These are phyloP conservation scores for Micronycteris hirsuta DNA, from an alignment of 2,113 vertebrate species.

Conservation along the genomic window DNA sequence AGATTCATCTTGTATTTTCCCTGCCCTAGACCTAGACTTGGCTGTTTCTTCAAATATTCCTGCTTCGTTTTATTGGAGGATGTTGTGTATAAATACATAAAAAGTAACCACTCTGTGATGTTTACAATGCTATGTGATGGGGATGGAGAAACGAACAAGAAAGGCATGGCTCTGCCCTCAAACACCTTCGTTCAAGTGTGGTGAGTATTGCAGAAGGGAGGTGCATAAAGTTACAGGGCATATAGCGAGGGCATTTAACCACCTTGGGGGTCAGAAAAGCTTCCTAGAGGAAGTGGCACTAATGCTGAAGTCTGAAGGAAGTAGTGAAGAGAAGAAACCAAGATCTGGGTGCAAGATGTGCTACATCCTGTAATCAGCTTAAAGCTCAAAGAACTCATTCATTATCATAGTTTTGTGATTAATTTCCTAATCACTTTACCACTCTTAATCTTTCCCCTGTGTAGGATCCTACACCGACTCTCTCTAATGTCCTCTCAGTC, in stretches of 20 bases:
- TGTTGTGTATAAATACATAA: neutral
- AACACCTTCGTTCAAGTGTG: neutral
- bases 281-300: neutral
- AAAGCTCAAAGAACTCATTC: neutral
- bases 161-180: neutral
- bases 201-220: neutral
- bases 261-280: neutral
- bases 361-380: neutral
- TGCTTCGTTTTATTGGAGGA: neutral
- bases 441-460: neutral
- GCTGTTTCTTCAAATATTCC: neutral
- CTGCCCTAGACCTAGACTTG: neutral
- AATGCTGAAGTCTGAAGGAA: neutral
- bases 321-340: neutral
- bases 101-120: neutral
- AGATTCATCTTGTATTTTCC: neutral
- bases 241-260: neutral
- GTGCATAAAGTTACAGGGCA: neutral
- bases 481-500: neutral
- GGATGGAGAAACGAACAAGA: neutral
- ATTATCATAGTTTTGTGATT: neutral
- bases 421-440: neutral
- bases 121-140: neutral
- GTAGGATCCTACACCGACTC: neutral
- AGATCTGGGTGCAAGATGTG: neutral